Evolutionary conservation across 1,140 invertebrate species (phyloP).

Genomic region (Eriocheir sinensis): DNA sequence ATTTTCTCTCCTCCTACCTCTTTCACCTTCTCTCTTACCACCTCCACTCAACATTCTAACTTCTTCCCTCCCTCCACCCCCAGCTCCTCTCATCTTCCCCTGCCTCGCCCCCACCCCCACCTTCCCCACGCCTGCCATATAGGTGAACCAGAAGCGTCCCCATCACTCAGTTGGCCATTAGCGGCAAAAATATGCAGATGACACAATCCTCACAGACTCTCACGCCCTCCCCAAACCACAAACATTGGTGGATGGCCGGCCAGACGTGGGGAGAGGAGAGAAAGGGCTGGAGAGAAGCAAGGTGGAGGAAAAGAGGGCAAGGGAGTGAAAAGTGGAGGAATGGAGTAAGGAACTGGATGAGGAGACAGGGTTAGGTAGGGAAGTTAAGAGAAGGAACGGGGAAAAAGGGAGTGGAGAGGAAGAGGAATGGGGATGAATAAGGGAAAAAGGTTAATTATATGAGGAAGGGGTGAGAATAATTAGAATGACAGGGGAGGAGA

Average conservation of each 20-base stretch:
- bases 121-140: neutral
- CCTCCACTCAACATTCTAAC: too few species aligned
- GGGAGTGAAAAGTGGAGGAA: too few species aligned
- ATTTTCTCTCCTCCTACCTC: neutral
- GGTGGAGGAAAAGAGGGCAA: neutral
- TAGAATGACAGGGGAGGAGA: too few species aligned
- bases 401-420: too few species aligned
- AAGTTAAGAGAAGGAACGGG: too few species aligned
- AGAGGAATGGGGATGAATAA: too few species aligned
- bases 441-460: too few species aligned
- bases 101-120: neutral
- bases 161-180: neutral
- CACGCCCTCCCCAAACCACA: neutral
- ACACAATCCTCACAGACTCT: neutral
- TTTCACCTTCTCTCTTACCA: too few species aligned
- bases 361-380: too few species aligned
- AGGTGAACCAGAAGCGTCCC: neutral
- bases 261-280: neutral
- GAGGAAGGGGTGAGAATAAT: too few species aligned
- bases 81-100: neutral
- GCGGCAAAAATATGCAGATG: constrained; percentile 4
- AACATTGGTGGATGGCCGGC: neutral
- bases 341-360: too few species aligned
- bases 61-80: neutral
- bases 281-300: neutral